Conservation (phyloP, 2,797 vertebrate genomes). For the Ceyx erithaca region DNA sequence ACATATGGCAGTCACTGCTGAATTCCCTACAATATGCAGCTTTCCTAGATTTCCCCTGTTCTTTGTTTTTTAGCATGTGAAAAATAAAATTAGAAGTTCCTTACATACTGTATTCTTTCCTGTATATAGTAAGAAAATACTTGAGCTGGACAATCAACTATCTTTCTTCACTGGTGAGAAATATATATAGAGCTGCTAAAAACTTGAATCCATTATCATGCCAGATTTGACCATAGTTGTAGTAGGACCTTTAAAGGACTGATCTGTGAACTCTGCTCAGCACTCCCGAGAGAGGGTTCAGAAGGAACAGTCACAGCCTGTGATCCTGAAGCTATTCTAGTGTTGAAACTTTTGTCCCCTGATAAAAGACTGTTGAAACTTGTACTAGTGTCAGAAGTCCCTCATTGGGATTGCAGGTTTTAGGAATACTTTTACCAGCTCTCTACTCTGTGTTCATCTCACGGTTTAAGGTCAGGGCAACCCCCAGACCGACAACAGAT, state of each 20-base stretch:
- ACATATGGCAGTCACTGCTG: fast-evolving
- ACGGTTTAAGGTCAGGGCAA: no score
- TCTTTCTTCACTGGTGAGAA: neutral
- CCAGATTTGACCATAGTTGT: neutral
- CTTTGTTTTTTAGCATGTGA: neutral
- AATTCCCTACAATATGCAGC: neutral
- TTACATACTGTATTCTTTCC: neutral
- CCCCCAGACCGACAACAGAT: no score
- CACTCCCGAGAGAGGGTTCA: neutral
- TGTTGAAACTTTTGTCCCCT: neutral
- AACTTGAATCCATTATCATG: fast-evolving
- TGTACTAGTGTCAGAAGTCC: neutral
- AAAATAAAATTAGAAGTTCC: neutral
- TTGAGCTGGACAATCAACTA: neutral
- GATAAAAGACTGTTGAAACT: neutral
- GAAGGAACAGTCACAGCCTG: neutral
- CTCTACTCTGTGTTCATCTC: neutral
- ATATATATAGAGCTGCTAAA: neutral
- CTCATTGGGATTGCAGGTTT: neutral
- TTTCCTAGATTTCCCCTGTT: neutral
- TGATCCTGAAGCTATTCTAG: neutral
- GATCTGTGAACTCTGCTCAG: neutral
- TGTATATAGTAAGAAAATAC: neutral
- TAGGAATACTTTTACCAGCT: neutral
- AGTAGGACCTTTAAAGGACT: neutral